Base-by-base conservation (phyloP, 2,113 vertebrate genomes). In the Erythrolamprus reginae region DNA sequence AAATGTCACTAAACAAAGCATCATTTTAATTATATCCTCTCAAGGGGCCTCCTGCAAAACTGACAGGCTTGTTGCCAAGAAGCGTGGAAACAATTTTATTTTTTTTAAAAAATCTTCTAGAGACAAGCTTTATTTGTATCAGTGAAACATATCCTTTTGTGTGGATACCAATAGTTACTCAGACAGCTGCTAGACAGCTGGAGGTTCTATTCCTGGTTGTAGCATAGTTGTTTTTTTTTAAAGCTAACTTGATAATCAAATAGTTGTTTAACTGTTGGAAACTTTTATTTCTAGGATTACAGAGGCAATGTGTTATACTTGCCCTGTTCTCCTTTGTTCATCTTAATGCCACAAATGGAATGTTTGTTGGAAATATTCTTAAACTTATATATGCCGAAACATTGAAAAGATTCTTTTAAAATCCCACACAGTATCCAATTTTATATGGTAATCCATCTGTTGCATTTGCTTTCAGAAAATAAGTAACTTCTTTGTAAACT, bases 41-140 rank as follows among this genome's bases (percentile, higher is more conserved):
- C 89, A 61, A 88, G 42, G 84, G 89, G 61, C 15, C 10, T 90
- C 77, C 90, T 92, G 89, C 4, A 55, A 88, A 93, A 89, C 33
- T 9, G 26, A 86, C 91, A 52, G 55, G 3, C 10, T 82, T 38
- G 53, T 92, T 94, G 90, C 92, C 86, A 89, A 91, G n/a, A 10
- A 92, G 58, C 28, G n/a, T 93, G 88, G 33, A 89, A 86, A 92
- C 94, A 93, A 92, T 33, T 82, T 86, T 86, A 56, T 9, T 70
- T 52, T 85, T 88, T 86, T 89, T 51, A 24, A 83, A 51, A 51
- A 84, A 50, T 82, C 87, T 56, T 91, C 23, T 33, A 92, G 82
- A 92, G 93, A 91, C 90, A 23, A 82, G 88, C 91, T 95, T 93
- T 91, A 10, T 93, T 38, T 89, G 51, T 26, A 90, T 94, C 82